Conservation (phyloP, 1,140 invertebrate genomes). For the Asbolus verrucosus region DNA sequence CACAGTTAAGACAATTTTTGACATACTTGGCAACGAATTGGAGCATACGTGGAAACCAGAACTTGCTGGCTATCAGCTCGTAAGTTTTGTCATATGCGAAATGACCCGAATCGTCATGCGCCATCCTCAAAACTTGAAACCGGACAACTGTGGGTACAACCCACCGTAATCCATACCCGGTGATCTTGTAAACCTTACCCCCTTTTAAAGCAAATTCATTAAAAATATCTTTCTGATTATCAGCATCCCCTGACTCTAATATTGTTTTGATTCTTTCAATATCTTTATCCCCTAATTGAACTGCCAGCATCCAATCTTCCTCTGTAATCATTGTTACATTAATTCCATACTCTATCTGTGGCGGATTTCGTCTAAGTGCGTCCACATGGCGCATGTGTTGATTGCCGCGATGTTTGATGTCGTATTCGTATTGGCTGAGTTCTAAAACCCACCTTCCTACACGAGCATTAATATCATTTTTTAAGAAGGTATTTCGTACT, state of each 20-base stretch:
- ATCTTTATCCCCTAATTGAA: slow-evolving; percentile 54
- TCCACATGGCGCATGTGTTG: slow-evolving; percentile 62
- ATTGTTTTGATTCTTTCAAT: slow-evolving; percentile 52
- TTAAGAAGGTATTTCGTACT: slow-evolving; percentile 58
- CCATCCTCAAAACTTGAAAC: slow-evolving; percentile 56
- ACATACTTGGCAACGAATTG: slow-evolving; percentile 47
- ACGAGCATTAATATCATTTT: slow-evolving; percentile 51
- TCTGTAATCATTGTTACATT: slow-evolving; percentile 47
- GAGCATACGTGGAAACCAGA: slow-evolving; percentile 57
- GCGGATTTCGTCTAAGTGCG: slow-evolving; percentile 61
- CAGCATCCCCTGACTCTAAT: slow-evolving; percentile 45
- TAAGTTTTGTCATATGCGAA: slow-evolving; percentile 57
- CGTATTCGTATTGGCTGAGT: slow-evolving; percentile 23
- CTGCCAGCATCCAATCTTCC: slow-evolving; percentile 56
- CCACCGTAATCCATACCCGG: not conserved
- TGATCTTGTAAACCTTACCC: slow-evolving; percentile 28
- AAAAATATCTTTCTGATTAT: slow-evolving; percentile 47
- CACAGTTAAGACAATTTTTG: slow-evolving; percentile 44
- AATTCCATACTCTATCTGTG: slow-evolving; percentile 20
- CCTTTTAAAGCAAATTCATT: slow-evolving; percentile 36
- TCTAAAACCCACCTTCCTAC: slow-evolving; percentile 38
- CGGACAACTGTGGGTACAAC: slow-evolving; percentile 22
- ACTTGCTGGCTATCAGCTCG: slow-evolving; percentile 48
- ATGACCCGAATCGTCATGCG: slow-evolving; percentile 62
- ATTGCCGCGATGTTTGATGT: slow-evolving; percentile 45